Conservation (phyloP, 2,113 vertebrate species). For the Sceloporus undulatus region DNA sequence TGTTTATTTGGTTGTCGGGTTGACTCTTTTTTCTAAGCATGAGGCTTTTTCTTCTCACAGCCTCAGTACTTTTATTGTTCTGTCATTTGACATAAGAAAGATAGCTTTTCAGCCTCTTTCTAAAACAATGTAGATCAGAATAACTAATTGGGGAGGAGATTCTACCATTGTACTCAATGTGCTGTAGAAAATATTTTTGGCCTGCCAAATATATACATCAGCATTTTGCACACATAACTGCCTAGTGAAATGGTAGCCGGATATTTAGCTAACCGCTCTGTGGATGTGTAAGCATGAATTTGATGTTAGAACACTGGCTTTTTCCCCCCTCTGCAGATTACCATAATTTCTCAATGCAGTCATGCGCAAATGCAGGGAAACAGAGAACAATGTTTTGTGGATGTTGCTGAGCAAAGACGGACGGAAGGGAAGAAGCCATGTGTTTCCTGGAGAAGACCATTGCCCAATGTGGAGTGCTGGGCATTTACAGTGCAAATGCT, state of each 20-base stretch:
- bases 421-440: too few species aligned
- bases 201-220: constrained; percentile 1
- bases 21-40: background rate
- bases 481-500: too few species aligned
- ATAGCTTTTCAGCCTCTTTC: constrained; percentile 4
- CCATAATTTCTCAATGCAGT: background rate
- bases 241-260: background rate
- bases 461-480: too few species aligned
- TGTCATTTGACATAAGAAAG: constrained; percentile 18
- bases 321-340: background rate
- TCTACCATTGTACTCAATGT: background rate
- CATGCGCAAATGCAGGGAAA: background rate
- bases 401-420: background rate
- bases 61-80: background rate
- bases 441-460: background rate
- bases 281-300: background rate
- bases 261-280: background rate
- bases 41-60: background rate
- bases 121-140: constrained; percentile 19
- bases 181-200: background rate
- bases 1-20: background rate
- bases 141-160: background rate
- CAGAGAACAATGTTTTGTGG: background rate
- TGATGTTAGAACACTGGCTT: background rate
- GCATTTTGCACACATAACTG: background rate